phyloP scores from a whole-genome alignment of 1,140 invertebrate species.

The Brachionus koreanus region DNA sequence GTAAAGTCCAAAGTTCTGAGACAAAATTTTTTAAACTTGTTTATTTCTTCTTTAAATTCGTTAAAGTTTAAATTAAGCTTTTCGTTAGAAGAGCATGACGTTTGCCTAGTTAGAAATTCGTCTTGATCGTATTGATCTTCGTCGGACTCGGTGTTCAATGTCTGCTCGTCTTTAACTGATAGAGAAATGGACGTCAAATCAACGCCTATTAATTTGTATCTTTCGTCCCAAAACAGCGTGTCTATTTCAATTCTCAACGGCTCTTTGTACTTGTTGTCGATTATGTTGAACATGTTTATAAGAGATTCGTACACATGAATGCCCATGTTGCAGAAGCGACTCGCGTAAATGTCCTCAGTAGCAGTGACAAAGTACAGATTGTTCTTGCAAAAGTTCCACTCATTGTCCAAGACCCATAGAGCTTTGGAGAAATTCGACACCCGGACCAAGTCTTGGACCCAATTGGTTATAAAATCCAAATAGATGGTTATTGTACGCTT shows the following conservation, averaged over 20 bases:
- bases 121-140: not conserved
- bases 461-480: conserved; percentile 31
- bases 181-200: not conserved
- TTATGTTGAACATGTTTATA: not conserved
- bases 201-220: not conserved
- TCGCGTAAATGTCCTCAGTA: conserved; percentile 32
- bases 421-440: conserved; percentile 23
- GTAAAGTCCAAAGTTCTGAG: not conserved
- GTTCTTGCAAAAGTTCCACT: conserved; percentile 41
- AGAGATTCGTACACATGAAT: not conserved
- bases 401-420: conserved; percentile 18
- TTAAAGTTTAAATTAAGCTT: conserved; percentile 1
- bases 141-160: not conserved
- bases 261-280: conserved; percentile 11
- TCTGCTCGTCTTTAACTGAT: not conserved
- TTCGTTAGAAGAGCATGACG: not conserved
- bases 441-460: conserved; percentile 4
- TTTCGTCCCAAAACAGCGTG: not conserved
- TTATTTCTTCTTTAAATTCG: conserved; percentile 23
- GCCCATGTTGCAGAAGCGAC: conserved; percentile 16
- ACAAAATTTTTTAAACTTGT: not conserved
- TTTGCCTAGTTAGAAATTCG: not conserved
- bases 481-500: conserved; percentile 25
- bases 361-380: conserved; percentile 39
- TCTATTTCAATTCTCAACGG: conserved; percentile 6